Base-by-base conservation (phyloP, 2,113 vertebrate genomes). In the Montifringilla adamsi region DNA sequence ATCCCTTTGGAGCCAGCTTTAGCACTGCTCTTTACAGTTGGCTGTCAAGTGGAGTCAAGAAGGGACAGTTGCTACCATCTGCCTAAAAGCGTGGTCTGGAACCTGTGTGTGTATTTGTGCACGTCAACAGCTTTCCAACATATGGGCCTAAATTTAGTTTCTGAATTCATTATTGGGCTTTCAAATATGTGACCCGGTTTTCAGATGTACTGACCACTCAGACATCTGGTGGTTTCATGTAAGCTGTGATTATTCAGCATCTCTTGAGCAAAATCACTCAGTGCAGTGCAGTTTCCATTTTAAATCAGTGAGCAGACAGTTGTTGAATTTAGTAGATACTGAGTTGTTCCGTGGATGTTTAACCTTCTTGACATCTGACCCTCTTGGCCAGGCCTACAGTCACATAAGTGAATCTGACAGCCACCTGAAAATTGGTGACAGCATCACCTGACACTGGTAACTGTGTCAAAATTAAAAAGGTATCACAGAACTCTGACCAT, bases 181-280 rank as follows among this genome's bases (percentile, higher is more conserved):
- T 95, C 82, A 91, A 16, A 82, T 88, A 59, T 33, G 53, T 89
- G 89, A 95, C 93, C 74, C 0, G 41, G 30, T 95, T 94, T 94
- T 93, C 66, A 69, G 93, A 92, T 84, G 35, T 66, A 89, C 66
- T 94, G 93, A 95, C 81, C 95, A 86, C 74, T 66, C 87, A 94
- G 89, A 91, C 68, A 84, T 94, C 82, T 92, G 88, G 35, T 84
- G 86, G 84, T 90, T 93, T 92, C 90, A 58, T 49, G 63, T 63
- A 73, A 94, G 44, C 79, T 93, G 72, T 77, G 91, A 93, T 93
- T 95, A 87, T 90, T 93, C 93, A 93, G 72, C 82, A 72, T 86
- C 81, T 85, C 80, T 93, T 95, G 73, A 87, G 75, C 50, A 94
- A 88, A 96, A 94, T 68, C 88, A 80, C 44, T 44, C 64, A 35